Evolutionary conservation across 2,888 invertebrate species (phyloP), one percentile per base, ranked within the genome.

Genomic region (Allophyes oxyacanthae): DNA sequence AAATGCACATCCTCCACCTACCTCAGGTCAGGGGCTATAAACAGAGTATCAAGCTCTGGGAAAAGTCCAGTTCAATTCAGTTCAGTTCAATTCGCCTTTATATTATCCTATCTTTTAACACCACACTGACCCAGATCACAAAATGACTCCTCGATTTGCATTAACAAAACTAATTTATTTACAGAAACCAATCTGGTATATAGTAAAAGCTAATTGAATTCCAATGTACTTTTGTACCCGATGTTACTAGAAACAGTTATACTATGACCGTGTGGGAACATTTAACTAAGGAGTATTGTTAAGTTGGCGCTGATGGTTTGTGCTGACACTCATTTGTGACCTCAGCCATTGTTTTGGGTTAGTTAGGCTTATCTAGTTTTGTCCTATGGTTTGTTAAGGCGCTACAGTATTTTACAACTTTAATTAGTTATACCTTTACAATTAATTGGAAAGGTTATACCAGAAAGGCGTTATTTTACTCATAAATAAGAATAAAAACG

Each of bases 271-370:
- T 67, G 78, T 81, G 81, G 77, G 81, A 81, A 78, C 57, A 37
- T 68, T 77, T 64, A 72, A 83, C 83, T 85, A 85, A 83, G 81
- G 70, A 40, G 79, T 64, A 86, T 87, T 87, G 87, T 77, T 57
- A 10, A 13, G 28, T 28, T 28, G 28, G 8, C 15, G 46, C 54
- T 55, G 75, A 54, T 69, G 77, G 65, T 64, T 59, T 38, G 61
- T 55, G 28, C 56, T 72, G 78, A 72, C 69, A 72, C 66, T 72
- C 69, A 64, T 63, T 60, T 53, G 59, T 52, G 72, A 59, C 62
- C 73, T 73, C 56, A 53, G 28, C 53, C 37, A 73, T 73, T 73
- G 77, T 73, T 61, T 54, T 15, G 13, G 48, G 53, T 33, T 33
- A 54, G 46, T 36, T 38, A 52, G 33, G 25, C 51, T 57, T 72